These are phyloP conservation scores for Hesperophylax magnus DNA, from an alignment of 1,140 invertebrate genomes.

Conservation along the genomic window DNA sequence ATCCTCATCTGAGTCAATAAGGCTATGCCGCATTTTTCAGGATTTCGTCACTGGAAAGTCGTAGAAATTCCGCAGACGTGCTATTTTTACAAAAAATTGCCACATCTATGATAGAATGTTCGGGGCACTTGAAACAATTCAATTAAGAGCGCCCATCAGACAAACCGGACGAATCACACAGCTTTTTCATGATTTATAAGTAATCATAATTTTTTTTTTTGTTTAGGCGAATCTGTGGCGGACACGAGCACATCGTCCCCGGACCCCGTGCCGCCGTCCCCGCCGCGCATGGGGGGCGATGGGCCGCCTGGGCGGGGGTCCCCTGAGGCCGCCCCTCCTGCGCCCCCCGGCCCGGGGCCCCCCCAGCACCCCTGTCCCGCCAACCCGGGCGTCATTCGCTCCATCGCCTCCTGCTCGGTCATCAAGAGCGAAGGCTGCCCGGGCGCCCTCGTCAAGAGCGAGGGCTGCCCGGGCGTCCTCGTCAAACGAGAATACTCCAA, in stretches of 20 bases:
- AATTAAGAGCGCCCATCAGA: no score
- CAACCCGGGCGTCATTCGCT: constrained; percentile 71
- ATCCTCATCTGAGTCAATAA: no score
- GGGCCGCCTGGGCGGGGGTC: constrained; percentile 68
- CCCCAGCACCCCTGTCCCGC: constrained; percentile 70
- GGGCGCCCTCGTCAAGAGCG: constrained; percentile 56
- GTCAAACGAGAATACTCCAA: constrained; percentile 61
- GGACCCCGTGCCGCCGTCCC: constrained; percentile 84
- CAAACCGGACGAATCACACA: no score
- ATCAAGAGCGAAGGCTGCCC: constrained; percentile 65
- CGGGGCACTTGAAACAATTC: no score
- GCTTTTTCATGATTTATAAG: no score
- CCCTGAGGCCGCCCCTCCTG: constrained; percentile 60
- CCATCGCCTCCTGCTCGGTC: constrained; percentile 68
- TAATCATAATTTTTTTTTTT: constrained; percentile 45
- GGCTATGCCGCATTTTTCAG: no score
- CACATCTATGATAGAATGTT: no score
- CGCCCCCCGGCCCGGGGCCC: constrained; percentile 64
- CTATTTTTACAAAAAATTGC: no score
- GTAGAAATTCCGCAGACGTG: no score
- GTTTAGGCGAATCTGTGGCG: constrained; percentile 87
- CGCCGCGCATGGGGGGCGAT: constrained; percentile 78
- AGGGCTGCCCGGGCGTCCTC: constrained; percentile 60
- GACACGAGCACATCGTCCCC: constrained; percentile 91
- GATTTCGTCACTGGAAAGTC: no score